Base-by-base conservation (phyloP, 2,888 invertebrate genomes). In the Schrankia costaestrigalis region DNA sequence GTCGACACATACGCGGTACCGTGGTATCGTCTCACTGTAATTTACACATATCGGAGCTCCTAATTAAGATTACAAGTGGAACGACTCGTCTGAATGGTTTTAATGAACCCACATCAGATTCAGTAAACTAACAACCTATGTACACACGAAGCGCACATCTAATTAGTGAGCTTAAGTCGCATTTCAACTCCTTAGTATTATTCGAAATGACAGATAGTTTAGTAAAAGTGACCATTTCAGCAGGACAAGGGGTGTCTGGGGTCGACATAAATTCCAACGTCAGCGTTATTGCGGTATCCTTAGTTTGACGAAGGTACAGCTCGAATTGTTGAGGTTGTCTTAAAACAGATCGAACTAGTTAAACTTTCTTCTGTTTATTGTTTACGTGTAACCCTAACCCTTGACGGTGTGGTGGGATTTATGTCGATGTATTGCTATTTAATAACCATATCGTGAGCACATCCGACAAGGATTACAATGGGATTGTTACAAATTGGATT, bases 241-340 rank as follows among this genome's bases (percentile, higher is more conserved):
- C 51, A 53, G 64, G 67, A 70, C 68, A 66, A 72, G 68, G 66
- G 71, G 69, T 44, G 57, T 49, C 71, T 76, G 70, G 71, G 73
- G 72, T 73, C 70, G 78, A 79, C 80, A 81, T 78, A 78, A 82
- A 81, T 81, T 80, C 78, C 74, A 44, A 67, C 67, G 75, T 65
- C 68, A 58, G 71, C 74, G 66, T 78, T 79, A 82, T 78, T 81
- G 76, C 67, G 74, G 71, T 62, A 69, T 71, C 69, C 71, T 75
- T 68, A 70, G 63, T 78, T 79, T 83, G 83, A 84, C 81, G 81
- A 83, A 82, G 83, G 83, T 84, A 67, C 62, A 55, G 59, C 47
- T 60, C 56, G 69, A 75, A 79, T 75, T 77, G 75, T 78, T 64
- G 60, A 70, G 71, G 69, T 65, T 78, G 73, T 78, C 77, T 71